Base-by-base conservation (phyloP, 1,140 invertebrate genomes). In the Magallana angulata region DNA sequence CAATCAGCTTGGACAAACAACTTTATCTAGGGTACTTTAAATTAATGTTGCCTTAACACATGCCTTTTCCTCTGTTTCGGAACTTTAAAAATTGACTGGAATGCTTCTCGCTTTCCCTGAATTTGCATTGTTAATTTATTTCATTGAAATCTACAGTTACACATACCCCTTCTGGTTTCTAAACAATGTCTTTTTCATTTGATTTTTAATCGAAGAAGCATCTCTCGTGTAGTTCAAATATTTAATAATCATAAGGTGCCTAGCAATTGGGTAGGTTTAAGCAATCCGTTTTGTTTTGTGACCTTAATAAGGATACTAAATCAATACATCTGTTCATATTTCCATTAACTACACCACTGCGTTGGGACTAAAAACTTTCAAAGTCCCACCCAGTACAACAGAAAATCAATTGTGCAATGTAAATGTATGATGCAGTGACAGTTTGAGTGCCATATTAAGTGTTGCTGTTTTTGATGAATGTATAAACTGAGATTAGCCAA, bases 241-340 rank as follows among this genome's bases (percentile, higher is more conserved):
- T 76, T 76, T 76, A 76, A 48, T 48, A 48, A 76, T 76, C 68
- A 12, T 30, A 30, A 30, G 68, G 68, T 36, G 68, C 68, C 68
- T 76, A 76, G 68, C 68, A 76, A 76, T 76, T 30, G 14, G 24
- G 11, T 76, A 30, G 1, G 24, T 76, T 76, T 76, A 76, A 76
- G 36, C 68, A 76, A 76, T 76, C 68, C 68, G 36, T 36, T 36
- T 76, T 30, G 24, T 76, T 12, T 30, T 76, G 68, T 76, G 68
- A 76, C 11, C 11, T 76, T 76, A 76, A 30, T 76, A 76, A 68
- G 68, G 24, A 30, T 18, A 76, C 36, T 76, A 76, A 76, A 76
- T 76, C 68, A 36, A 76, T 76, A 76, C 68, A 76, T 76, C 68
- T 76, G 12, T 76, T 76, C 68, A 76, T 76, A 76, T 76, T 76